Conservation (phyloP, 2,113 vertebrate genomes). For the Martes martes region DNA sequence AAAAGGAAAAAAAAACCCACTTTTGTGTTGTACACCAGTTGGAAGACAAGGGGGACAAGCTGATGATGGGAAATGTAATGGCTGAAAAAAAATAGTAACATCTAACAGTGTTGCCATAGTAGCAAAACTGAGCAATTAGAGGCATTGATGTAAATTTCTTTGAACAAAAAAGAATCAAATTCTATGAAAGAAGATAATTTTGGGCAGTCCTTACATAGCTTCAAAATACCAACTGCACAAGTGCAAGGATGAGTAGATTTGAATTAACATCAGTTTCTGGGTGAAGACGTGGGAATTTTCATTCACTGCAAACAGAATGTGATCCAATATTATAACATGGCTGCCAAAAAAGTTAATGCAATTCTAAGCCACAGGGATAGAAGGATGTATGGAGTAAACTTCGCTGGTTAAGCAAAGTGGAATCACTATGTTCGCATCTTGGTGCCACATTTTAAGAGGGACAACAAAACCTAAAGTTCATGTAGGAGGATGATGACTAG, state of each 20-base stretch:
- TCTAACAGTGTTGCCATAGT: conserved; percentile 51
- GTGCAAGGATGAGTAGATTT: not conserved
- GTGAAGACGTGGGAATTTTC: conserved; percentile 39
- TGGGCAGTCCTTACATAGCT: conserved; percentile 18
- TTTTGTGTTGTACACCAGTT: not conserved
- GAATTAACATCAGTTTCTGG: conserved; percentile 44
- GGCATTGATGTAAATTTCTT: conserved; percentile 49
- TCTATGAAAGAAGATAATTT: conserved; percentile 50
- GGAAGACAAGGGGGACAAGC: conserved; percentile 12
- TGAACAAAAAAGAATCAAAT: conserved; percentile 51
- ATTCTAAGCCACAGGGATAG: not conserved
- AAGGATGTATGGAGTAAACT: not conserved
- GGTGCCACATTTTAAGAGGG: conserved; percentile 15
- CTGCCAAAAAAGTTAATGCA: not conserved
- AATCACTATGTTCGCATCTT: not conserved
- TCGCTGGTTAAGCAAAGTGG: not conserved
- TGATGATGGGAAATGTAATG: conserved; percentile 35
- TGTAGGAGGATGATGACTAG: not conserved
- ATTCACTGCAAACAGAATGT: not conserved
- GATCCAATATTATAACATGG: not conserved
- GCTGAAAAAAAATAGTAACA: conserved; percentile 41
- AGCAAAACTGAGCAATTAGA: conserved; percentile 62
- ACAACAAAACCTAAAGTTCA: not conserved
- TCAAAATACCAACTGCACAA: conserved; percentile 48
- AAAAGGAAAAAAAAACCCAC: not conserved